Evolutionary conservation across 1,140 invertebrate species (phyloP).

Genomic region (Aphelenchoides fujianensis): DNA sequence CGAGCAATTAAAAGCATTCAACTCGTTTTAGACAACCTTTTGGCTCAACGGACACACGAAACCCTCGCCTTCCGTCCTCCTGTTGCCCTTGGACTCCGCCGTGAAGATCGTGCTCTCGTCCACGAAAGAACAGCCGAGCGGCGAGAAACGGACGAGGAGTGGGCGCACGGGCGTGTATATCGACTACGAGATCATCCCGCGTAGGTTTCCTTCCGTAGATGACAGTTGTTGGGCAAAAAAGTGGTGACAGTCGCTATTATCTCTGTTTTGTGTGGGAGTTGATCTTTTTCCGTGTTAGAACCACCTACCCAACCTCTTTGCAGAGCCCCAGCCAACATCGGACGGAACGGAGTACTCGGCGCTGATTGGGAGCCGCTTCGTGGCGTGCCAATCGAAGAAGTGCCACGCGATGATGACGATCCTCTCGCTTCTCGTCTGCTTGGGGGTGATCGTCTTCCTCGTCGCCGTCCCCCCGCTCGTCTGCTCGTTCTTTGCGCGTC

Average conservation of each 20-base stretch:
- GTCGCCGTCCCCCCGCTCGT: slow-evolving; percentile 16
- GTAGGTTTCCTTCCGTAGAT: slow-evolving; percentile 4
- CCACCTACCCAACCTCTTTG: too few species aligned
- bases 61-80: neutral
- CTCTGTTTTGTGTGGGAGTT: too few species aligned
- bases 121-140: neutral
- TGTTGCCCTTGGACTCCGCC: slow-evolving; percentile 1
- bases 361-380: slow-evolving; percentile 12
- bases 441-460: neutral
- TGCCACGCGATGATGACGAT: slow-evolving; percentile 19
- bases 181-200: slow-evolving; percentile 15
- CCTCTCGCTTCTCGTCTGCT: slow-evolving; percentile 15
- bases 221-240: neutral
- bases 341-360: slow-evolving; percentile 21
- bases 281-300: too few species aligned
- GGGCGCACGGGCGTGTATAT: neutral
- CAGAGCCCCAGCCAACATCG: neutral
- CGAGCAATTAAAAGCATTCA: neutral
- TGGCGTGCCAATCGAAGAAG: slow-evolving; percentile 5
- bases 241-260: too few species aligned
- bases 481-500: slow-evolving; percentile 6
- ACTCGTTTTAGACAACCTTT: slow-evolving; percentile 5
- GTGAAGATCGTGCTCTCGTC: neutral
- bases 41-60: neutral
- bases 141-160: neutral